Conservation (phyloP, 1,140 invertebrate species). For the Battus philenor region DNA sequence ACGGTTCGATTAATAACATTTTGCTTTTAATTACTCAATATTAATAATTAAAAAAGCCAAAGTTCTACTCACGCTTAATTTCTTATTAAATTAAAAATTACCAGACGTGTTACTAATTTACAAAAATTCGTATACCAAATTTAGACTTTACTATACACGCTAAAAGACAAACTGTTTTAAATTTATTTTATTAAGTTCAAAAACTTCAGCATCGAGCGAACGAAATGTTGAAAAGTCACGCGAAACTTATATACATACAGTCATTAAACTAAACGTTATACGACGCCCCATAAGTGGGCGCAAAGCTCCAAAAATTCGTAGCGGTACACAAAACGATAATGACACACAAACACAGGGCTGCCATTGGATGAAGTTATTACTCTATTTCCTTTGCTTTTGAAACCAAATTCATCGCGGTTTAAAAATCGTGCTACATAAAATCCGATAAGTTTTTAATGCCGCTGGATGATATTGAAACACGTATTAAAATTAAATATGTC, state of each 20-base stretch:
- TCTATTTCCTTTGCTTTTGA: no score
- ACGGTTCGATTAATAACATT: background rate
- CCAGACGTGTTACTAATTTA: slow-evolving; percentile 3
- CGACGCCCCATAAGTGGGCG: background rate
- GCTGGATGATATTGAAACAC: no score
- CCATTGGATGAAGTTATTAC: background rate
- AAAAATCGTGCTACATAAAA: no score
- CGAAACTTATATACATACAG: background rate
- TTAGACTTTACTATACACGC: slow-evolving; percentile 3
- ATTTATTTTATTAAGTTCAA: slow-evolving; percentile 4
- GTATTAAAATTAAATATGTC: no score
- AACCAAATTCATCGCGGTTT: no score
- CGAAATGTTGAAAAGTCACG: background rate
- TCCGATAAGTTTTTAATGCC: no score
- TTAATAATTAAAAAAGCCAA: slow-evolving; percentile 4
- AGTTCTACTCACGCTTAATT: slow-evolving; percentile 10
- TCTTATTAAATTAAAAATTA: slow-evolving; percentile 8
- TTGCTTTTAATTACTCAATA: slow-evolving; percentile 4
- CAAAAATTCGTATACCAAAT: slow-evolving; percentile 17
- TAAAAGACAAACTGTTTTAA: slow-evolving; percentile 11
- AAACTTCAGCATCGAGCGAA: background rate
- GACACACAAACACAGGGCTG: slow-evolving; percentile 4
- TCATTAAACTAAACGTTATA: slow-evolving; percentile 5
- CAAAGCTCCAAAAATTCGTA: background rate
- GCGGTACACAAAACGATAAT: background rate